These are phyloP conservation scores for Caiman crocodilus DNA, from an alignment of 2,797 vertebrate genomes.

Conservation along the genomic window DNA sequence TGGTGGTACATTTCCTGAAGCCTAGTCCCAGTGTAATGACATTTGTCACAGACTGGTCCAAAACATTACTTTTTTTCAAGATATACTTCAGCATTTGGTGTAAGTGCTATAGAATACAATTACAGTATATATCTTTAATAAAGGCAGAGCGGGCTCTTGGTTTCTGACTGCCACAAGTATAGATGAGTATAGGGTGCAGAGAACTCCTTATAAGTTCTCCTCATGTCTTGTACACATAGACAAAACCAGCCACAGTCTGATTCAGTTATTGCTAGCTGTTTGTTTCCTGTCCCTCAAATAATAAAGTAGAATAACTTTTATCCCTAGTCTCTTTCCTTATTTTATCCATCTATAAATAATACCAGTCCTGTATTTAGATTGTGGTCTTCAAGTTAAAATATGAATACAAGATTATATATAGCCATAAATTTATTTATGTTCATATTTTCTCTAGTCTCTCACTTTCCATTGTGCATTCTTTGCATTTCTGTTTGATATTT, in stretches of 20 bases:
- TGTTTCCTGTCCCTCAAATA: background rate
- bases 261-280: background rate
- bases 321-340: background rate
- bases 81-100: background rate
- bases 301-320: background rate
- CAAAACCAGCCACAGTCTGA: background rate
- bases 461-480: background rate
- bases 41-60: background rate
- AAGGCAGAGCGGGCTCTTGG: too few relatives aligned
- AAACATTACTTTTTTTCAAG: background rate
- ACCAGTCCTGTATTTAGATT: background rate
- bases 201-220: too few relatives aligned
- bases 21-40: background rate
- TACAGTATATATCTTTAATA: background rate
- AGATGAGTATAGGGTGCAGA: too few relatives aligned
- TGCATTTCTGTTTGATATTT: background rate
- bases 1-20: background rate
- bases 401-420: background rate
- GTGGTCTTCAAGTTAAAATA: background rate
- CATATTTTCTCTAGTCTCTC: background rate
- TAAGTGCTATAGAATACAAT: background rate
- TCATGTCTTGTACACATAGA: background rate
- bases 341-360: background rate
- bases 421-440: background rate
- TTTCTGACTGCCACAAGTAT: too few relatives aligned